phyloP scores from a whole-genome alignment of 2,797 vertebrate species.

The Nyctibius grandis region DNA sequence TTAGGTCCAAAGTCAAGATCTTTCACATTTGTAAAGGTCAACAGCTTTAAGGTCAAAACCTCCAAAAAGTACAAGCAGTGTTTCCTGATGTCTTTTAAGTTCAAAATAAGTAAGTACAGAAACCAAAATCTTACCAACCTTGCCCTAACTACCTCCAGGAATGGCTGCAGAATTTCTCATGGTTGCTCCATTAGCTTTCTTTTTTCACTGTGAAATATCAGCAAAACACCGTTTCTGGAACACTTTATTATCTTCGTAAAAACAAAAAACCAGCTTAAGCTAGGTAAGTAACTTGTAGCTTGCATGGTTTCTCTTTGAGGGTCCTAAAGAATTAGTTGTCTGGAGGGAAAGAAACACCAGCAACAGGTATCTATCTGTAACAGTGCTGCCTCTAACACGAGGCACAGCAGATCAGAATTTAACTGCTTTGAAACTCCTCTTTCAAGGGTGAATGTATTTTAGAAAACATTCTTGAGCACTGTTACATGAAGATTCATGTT shows the following conservation, averaged over 20 bases:
- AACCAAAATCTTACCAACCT: slow-evolving; percentile 32
- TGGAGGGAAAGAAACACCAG: slow-evolving; percentile 53
- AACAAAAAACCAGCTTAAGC: neutral
- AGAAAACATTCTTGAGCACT: neutral
- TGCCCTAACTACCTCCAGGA: slow-evolving; percentile 46
- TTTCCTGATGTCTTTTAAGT: neutral
- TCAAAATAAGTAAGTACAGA: neutral
- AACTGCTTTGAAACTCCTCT: neutral
- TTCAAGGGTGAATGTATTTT: neutral
- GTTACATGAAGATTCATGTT: neutral
- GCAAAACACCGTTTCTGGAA: neutral
- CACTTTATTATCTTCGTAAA: neutral
- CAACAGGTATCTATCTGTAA: neutral
- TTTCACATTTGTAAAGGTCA: neutral
- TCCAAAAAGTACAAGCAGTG: neutral
- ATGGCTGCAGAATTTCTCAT: slow-evolving; percentile 16
- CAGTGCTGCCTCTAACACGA: neutral
- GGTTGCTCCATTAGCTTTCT: slow-evolving; percentile 8
- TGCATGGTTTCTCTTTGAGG: neutral
- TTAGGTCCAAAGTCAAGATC: neutral
- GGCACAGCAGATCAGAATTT: neutral
- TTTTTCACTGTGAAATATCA: slow-evolving; percentile 41
- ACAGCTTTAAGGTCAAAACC: slow-evolving; percentile 53
- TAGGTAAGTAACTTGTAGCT: neutral
- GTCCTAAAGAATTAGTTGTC: neutral